Percentiles rank a stretch among this genome's conserved stretches.
These are phyloP conservation scores for Strigamia maritima DNA, from an alignment of 2,888 invertebrate species.

Conservation along the genomic window DNA sequence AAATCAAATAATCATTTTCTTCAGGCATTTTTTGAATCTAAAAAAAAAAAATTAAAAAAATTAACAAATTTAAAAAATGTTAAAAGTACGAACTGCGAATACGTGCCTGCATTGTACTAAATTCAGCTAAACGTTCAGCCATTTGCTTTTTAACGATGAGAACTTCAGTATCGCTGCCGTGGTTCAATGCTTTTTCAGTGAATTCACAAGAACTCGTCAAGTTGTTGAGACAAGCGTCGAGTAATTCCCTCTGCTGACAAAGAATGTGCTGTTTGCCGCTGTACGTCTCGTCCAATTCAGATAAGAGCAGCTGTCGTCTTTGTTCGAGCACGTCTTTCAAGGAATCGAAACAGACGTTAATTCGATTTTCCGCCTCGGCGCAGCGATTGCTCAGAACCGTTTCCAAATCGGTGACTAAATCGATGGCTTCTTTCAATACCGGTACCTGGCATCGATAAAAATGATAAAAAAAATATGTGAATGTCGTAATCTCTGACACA, in stretches of 20 bases:
- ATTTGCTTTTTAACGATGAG: slow-evolving; percentile 56
- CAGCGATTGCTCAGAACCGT: slow-evolving; percentile 46
- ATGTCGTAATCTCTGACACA: not conserved
- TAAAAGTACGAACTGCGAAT: not conserved
- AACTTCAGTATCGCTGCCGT: slow-evolving; percentile 55
- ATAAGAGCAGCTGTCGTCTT: slow-evolving; percentile 49
- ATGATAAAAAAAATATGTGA: no score
- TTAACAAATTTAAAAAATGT: not conserved
- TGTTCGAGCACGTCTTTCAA: slow-evolving; percentile 49
- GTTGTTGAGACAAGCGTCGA: slow-evolving; percentile 52
- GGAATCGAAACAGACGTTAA: slow-evolving; percentile 50
- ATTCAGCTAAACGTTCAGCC: slow-evolving; percentile 53
- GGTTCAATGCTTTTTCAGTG: slow-evolving; percentile 55
- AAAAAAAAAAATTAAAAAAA: not conserved
- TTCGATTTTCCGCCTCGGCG: slow-evolving; percentile 48
- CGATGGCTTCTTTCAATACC: slow-evolving; percentile 49
- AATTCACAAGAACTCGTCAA: slow-evolving; percentile 54
- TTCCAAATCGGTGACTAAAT: slow-evolving; percentile 48
- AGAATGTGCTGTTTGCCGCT: slow-evolving; percentile 50
- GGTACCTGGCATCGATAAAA: slow-evolving; percentile 47
- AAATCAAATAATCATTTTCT: slow-evolving; percentile 51
- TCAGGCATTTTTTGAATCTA: slow-evolving; percentile 49
- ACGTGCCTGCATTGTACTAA: slow-evolving; percentile 47
- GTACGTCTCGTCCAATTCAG: slow-evolving; percentile 50
- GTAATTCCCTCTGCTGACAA: slow-evolving; percentile 50